These are phyloP conservation scores for Microtus richardsoni DNA, from an alignment of 2,113 vertebrate species.

Conservation along the genomic window DNA sequence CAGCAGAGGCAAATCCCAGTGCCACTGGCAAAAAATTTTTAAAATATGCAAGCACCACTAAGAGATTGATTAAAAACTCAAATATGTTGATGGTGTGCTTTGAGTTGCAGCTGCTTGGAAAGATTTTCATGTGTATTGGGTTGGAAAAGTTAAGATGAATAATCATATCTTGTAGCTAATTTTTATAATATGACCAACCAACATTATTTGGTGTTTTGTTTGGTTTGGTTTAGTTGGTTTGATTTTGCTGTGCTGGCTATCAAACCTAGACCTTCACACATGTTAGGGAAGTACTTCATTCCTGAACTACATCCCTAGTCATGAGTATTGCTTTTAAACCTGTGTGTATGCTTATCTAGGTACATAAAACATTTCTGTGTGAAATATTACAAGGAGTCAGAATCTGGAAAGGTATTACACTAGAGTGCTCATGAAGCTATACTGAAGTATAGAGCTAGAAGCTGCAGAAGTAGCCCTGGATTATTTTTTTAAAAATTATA, in stretches of 20 bases:
- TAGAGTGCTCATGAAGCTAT: neutral
- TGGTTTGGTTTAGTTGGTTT: neutral
- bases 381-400: neutral
- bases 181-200: slow-evolving; percentile 36
- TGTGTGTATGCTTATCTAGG: neutral
- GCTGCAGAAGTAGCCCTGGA: neutral
- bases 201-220: neutral
- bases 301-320: neutral
- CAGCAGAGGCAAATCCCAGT: too few species aligned
- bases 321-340: neutral
- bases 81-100: neutral
- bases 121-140: slow-evolving; percentile 33
- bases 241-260: neutral
- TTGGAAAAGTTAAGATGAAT: slow-evolving; percentile 42
- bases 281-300: neutral
- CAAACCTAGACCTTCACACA: neutral
- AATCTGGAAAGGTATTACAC: neutral
- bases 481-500: neutral
- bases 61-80: neutral
- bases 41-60: neutral
- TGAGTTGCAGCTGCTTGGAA: neutral
- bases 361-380: neutral
- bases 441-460: neutral
- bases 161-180: neutral
- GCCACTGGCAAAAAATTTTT: neutral